Percentiles rank a stretch among this genome's conserved stretches.
phyloP scores from a whole-genome alignment of 1,140 invertebrate species.

The Drosophila azteca region DNA sequence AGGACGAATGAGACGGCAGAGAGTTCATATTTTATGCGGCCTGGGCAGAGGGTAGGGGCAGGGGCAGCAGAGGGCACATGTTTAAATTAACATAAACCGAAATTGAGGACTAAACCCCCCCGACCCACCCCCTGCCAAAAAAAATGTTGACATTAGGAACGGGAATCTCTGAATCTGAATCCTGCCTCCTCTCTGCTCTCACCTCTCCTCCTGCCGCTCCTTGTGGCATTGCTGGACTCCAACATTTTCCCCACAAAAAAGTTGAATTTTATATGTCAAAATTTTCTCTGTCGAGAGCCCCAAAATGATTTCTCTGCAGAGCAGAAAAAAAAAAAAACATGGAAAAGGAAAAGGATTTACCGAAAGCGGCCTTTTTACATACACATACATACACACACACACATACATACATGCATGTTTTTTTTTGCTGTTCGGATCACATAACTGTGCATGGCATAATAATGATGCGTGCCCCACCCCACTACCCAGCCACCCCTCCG shows the following conservation, averaged over 20 bases:
- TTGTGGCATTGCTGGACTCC: constrained; percentile 37
- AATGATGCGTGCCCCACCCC: constrained; percentile 57
- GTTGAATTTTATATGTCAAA: constrained; percentile 73
- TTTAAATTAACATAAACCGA: constrained; percentile 82
- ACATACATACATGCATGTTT: constrained; percentile 56
- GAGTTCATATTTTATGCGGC: constrained; percentile 79
- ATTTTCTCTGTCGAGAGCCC: constrained; percentile 5
- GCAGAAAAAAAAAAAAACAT: constrained; percentile 20
- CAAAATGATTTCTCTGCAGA: constrained; percentile 35
- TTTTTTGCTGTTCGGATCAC: constrained; percentile 60
- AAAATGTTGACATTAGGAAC: constrained; percentile 71
- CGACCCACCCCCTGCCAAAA: not conserved
- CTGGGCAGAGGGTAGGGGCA: constrained; percentile 27
- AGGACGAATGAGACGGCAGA: constrained; percentile 1
- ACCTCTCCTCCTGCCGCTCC: constrained; percentile 1
- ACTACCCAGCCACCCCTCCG: too few species aligned
- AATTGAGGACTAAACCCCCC: constrained; percentile 69
- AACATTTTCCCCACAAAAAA: constrained; percentile 70
- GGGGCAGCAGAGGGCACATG: constrained; percentile 54
- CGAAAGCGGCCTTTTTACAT: constrained; percentile 69
- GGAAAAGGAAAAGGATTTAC: constrained; percentile 70
- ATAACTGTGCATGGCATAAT: constrained; percentile 82
- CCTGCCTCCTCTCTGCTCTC: constrained; percentile 14
- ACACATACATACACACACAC: too few species aligned
- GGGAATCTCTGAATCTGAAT: too few species aligned